phyloP scores from a whole-genome alignment of 2,888 invertebrate genomes.

The Teinopalpus imperialis region DNA sequence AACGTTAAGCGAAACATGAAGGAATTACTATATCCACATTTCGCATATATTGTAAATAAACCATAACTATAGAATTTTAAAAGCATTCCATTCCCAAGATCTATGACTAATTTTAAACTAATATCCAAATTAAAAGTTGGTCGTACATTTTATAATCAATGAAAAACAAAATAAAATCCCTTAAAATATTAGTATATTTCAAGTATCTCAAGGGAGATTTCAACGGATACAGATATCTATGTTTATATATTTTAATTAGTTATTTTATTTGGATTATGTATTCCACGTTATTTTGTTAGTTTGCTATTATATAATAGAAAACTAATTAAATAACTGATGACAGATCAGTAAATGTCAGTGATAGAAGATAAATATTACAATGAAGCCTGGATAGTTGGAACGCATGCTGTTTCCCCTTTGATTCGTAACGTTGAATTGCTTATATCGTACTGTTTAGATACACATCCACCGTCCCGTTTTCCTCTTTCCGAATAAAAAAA shows the following conservation, averaged over 20 bases:
- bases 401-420: conserved; percentile 49
- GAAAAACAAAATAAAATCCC: background rate
- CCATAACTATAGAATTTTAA: conserved; percentile 9
- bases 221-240: conserved; percentile 36
- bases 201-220: conserved; percentile 41
- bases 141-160: background rate
- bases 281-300: too few relatives aligned
- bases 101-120: conserved; percentile 13
- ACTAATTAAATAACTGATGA: conserved; percentile 10
- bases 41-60: conserved; percentile 20
- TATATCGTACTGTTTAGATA: conserved; percentile 65
- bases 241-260: too few relatives aligned
- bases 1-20: conserved; percentile 16
- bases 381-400: conserved; percentile 9
- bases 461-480: conserved; percentile 79
- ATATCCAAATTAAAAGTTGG: background rate
- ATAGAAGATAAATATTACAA: background rate
- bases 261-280: too few relatives aligned
- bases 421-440: conserved; percentile 42
- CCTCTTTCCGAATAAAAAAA: conserved; percentile 71
- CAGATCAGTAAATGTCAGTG: background rate
- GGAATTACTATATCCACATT: background rate
- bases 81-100: conserved; percentile 10
- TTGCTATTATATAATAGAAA: too few relatives aligned
- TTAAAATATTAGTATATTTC: conserved; percentile 21